Evolutionary conservation across 2,113 vertebrate genomes (phyloP), one percentile per base, ranked within the genome.

Genomic region (Etia nguti): DNA sequence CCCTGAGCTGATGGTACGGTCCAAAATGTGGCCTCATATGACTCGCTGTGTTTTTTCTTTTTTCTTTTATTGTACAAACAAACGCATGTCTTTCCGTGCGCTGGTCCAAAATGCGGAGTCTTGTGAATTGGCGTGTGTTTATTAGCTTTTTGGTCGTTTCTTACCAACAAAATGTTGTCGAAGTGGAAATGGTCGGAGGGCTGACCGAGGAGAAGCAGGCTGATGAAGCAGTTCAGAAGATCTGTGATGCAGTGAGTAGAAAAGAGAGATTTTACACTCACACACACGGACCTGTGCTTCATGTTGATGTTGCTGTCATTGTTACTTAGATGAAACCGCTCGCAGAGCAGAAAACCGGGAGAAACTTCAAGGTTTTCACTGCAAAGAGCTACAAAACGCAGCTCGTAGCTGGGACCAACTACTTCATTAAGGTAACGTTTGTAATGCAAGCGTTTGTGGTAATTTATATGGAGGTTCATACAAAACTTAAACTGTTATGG

Each of bases 361-460:
- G 1, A 34, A 93, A 1, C 0, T 98, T 16, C 18, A 1, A 0
- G 0, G 36, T 16, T 1, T 98, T 97, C 34, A 48, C 2, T 11
- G 97, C 97, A 1, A 68, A 93, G 43, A 4, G 0, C 1, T 98
- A 86, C 87, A 95, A 0, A 82, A 83, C 10, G 0, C 98, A 98
- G 88, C 0, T 96, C 26, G 97, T 98, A 38, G 86, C 95, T 0
- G 98, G 98, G 13, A 93, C 0, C 0, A 97, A 96, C 87, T 97
- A 94, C 91, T 98, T 96, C 13, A 93, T 99, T 56, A 98, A 98
- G 97, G 98, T 98, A 89, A 80, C 60, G 55, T 4, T 81, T 18
- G 31, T 43, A 12, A 36, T 46, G 48, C 22, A 36, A 52, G 46
- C 20, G 15, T 48, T 36, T 36, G 8, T 26, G 24, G 7, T 20